phyloP scores from a whole-genome alignment of 2,888 invertebrate species.

The Lochmaea crataegi region DNA sequence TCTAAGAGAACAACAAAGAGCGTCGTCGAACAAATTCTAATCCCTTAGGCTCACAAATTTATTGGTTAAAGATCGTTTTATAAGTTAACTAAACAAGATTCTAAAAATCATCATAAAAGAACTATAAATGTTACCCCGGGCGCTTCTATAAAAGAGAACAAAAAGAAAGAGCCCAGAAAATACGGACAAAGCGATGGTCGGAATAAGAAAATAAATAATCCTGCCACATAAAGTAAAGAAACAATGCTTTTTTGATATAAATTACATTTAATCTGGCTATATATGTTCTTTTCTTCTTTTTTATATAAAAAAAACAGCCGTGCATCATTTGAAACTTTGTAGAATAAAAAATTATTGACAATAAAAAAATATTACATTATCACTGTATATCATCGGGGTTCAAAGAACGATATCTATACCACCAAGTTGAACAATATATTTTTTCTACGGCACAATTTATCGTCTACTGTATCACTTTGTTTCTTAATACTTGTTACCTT shows the following conservation, averaged over 20 bases:
- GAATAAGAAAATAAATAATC: constrained; percentile 56
- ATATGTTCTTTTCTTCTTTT: constrained; percentile 33
- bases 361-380: too few species aligned
- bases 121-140: constrained; percentile 4
- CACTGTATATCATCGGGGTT: too few species aligned
- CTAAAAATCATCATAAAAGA: constrained; percentile 9
- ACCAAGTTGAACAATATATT: too few species aligned
- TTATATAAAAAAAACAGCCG: too few species aligned
- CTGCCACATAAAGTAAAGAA: constrained; percentile 52
- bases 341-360: too few species aligned
- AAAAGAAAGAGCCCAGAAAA: constrained; percentile 21
- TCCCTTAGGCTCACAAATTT: constrained; percentile 1
- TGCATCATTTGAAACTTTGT: too few species aligned
- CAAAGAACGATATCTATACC: too few species aligned
- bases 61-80: constrained; percentile 13
- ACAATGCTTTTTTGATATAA: constrained; percentile 50
- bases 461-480: too few species aligned
- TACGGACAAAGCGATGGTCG: constrained; percentile 54
- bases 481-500: too few species aligned
- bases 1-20: not conserved
- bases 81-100: constrained; percentile 14
- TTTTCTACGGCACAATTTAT: too few species aligned
- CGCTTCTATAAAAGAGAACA: not conserved
- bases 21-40: not conserved
- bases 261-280: constrained; percentile 43